Evolutionary conservation across 2,888 invertebrate genomes (phyloP).

Genomic region (Gymnosoma rotundatum): DNA sequence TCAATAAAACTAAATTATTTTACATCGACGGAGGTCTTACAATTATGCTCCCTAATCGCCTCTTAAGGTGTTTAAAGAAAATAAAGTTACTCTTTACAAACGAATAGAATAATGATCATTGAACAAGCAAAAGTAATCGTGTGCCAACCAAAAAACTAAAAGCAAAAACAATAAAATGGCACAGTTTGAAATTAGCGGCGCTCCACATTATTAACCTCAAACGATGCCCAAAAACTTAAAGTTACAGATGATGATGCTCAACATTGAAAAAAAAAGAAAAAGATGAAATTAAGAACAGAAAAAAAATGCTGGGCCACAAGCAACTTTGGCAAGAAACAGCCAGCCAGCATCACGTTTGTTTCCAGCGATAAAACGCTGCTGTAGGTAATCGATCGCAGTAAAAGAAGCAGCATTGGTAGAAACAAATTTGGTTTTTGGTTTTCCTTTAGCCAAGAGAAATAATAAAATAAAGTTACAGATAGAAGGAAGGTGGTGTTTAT

Average conservation of each 20-base stretch:
- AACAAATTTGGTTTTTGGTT: slow-evolving; percentile 11
- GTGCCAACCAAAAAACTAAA: slow-evolving; percentile 73
- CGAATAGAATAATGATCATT: slow-evolving; percentile 48
- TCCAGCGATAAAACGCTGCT: slow-evolving; percentile 70
- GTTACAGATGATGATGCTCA: neutral
- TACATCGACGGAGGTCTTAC: slow-evolving; percentile 51
- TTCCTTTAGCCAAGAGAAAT: slow-evolving; percentile 56
- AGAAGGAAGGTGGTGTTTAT: slow-evolving; percentile 67
- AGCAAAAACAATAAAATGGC: slow-evolving; percentile 59
- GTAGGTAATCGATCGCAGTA: slow-evolving; percentile 72
- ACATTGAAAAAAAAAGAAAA: neutral
- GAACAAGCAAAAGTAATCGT: slow-evolving; percentile 74
- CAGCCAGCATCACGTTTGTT: slow-evolving; percentile 71
- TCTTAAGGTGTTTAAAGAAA: slow-evolving; percentile 43
- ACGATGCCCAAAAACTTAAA: slow-evolving; percentile 24
- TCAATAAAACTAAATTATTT: slow-evolving; percentile 48
- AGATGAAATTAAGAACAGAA: neutral
- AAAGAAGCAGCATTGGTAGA: slow-evolving; percentile 21
- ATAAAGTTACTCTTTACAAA: slow-evolving; percentile 40
- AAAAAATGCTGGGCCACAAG: slow-evolving; percentile 71
- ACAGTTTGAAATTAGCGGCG: slow-evolving; percentile 74
- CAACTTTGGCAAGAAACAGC: slow-evolving; percentile 65
- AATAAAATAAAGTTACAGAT: slow-evolving; percentile 40
- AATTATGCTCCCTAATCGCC: slow-evolving; percentile 43
- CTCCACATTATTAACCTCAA: slow-evolving; percentile 78